phyloP scores from a whole-genome alignment of 2,113 vertebrate species.

The Lathamus discolor region DNA sequence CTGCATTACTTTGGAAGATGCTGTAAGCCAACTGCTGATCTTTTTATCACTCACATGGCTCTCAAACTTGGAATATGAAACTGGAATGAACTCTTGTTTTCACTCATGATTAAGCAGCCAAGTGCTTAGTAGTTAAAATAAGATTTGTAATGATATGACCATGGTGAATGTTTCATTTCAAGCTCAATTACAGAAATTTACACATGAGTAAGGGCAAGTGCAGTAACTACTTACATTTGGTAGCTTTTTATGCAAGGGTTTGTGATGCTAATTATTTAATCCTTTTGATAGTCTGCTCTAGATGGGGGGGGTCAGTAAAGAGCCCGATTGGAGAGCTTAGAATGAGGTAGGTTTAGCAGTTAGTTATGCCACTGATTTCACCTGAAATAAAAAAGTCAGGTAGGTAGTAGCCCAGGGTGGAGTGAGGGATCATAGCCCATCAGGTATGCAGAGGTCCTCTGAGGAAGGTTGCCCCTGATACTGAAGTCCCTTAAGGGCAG shows the following conservation, averaged over 20 bases:
- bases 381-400: neutral
- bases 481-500: neutral
- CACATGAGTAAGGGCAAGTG: neutral
- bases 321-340: neutral
- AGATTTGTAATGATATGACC: constrained; percentile 2
- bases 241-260: neutral
- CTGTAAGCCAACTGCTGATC: neutral
- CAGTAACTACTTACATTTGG: neutral
- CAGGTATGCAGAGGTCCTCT: neutral
- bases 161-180: neutral
- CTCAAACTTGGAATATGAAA: neutral
- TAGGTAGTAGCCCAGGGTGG: neutral
- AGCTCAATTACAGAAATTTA: neutral
- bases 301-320: neutral
- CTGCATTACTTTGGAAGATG: neutral
- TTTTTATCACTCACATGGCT: neutral
- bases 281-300: neutral
- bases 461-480: neutral
- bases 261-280: constrained; percentile 9
- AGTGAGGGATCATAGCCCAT: neutral
- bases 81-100: neutral
- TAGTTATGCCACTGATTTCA: neutral
- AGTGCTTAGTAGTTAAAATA: neutral
- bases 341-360: neutral
- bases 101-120: neutral